phyloP scores from a whole-genome alignment of 2,888 invertebrate species.

The Agrilus mali region DNA sequence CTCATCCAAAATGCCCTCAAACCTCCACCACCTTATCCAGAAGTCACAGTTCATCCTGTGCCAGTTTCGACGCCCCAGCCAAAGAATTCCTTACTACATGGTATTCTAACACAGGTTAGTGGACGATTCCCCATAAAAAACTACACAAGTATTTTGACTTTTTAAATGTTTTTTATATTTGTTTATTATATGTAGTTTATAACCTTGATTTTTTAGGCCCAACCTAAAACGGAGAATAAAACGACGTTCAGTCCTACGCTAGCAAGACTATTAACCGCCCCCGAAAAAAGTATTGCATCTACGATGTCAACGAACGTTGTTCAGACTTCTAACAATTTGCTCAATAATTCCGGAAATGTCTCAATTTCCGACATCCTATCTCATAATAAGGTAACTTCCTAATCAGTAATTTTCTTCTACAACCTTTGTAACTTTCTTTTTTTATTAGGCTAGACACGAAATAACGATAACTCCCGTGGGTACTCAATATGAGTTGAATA shows the following conservation, averaged over 20 bases:
- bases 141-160: background rate
- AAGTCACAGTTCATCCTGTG: slow-evolving; percentile 68
- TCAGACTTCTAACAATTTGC: background rate
- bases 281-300: slow-evolving; percentile 20
- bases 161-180: background rate
- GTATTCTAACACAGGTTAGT: slow-evolving; percentile 58
- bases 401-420: background rate
- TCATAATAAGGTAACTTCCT: slow-evolving; percentile 28
- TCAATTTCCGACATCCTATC: slow-evolving; percentile 33
- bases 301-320: background rate
- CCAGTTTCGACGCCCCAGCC: slow-evolving; percentile 33
- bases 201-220: slow-evolving; percentile 21
- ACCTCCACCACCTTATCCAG: slow-evolving; percentile 59
- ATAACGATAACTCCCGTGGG: slow-evolving; percentile 48
- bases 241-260: slow-evolving; percentile 68
- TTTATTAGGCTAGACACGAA: slow-evolving; percentile 43
- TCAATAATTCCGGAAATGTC: slow-evolving; percentile 22
- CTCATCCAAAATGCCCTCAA: slow-evolving; percentile 29
- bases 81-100: slow-evolving; percentile 58
- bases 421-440: slow-evolving; percentile 1
- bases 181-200: background rate
- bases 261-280: slow-evolving; percentile 64
- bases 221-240: slow-evolving; percentile 28
- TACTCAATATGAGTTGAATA: slow-evolving; percentile 24
- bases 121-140: too few species aligned